phyloP scores from a whole-genome alignment of 2,888 invertebrate genomes.

The Luffia ferchaultella region DNA sequence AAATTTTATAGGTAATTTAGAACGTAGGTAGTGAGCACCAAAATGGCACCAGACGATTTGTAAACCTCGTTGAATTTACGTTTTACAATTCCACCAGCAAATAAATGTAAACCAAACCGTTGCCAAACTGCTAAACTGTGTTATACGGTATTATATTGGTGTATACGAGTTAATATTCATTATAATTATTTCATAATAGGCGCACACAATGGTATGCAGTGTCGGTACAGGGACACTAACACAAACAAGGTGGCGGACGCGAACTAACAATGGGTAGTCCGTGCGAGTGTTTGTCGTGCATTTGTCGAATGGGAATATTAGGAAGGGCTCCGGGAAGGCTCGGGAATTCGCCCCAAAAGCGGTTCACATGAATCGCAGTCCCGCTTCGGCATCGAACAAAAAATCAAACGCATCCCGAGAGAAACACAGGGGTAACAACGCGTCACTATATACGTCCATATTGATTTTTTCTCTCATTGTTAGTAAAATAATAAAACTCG shows the following conservation, averaged over 20 bases:
- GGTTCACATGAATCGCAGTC: slow-evolving; percentile 64
- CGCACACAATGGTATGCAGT: slow-evolving; percentile 42
- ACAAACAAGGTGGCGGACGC: slow-evolving; percentile 30
- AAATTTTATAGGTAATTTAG: too few relatives aligned
- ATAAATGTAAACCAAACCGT: too few relatives aligned
- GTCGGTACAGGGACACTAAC: slow-evolving; percentile 46
- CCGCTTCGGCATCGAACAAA: slow-evolving; percentile 60
- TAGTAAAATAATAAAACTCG: slow-evolving; percentile 58
- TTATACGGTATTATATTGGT: too few relatives aligned
- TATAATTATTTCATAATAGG: slow-evolving; percentile 38
- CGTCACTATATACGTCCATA: slow-evolving; percentile 56
- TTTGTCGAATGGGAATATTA: slow-evolving; percentile 64
- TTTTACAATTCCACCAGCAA: too few relatives aligned
- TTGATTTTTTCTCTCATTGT: slow-evolving; percentile 65
- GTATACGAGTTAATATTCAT: slow-evolving; percentile 7
- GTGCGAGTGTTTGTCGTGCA: slow-evolving; percentile 64
- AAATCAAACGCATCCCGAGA: slow-evolving; percentile 64
- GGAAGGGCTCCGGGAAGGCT: slow-evolving; percentile 62
- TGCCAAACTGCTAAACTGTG: too few relatives aligned
- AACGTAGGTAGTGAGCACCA: too few relatives aligned
- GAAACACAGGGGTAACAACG: slow-evolving; percentile 66
- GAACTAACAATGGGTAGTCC: slow-evolving; percentile 52
- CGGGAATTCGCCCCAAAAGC: slow-evolving; percentile 67
- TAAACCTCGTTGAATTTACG: too few relatives aligned
- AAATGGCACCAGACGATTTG: too few relatives aligned